phyloP scores from a whole-genome alignment of 1,140 invertebrate species.

The Liolophura sinensis region DNA sequence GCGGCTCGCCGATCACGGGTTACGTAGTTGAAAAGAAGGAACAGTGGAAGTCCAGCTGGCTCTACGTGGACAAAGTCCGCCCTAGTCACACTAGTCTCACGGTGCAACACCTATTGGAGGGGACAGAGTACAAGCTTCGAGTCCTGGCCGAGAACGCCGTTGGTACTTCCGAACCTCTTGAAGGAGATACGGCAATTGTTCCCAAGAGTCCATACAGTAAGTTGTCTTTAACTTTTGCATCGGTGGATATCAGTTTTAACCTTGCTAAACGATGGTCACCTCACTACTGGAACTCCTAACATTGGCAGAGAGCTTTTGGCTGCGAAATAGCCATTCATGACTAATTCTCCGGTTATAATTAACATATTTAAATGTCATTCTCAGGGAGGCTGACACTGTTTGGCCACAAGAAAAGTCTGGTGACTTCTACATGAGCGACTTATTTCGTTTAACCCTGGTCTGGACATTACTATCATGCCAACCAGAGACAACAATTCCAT shows the following conservation, averaged over 20 bases:
- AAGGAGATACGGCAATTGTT: constrained; percentile 75
- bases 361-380: too few species aligned
- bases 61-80: constrained; percentile 76
- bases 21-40: constrained; percentile 86
- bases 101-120: constrained; percentile 64
- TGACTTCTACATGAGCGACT: too few species aligned
- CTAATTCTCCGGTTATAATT: too few species aligned
- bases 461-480: too few species aligned
- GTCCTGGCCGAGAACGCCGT: constrained; percentile 53
- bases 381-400: too few species aligned
- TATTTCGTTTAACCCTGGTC: too few species aligned
- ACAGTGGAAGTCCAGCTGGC: constrained; percentile 73
- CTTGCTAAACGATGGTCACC: constrained; percentile 64
- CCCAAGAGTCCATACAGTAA: constrained; percentile 95
- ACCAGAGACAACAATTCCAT: too few species aligned
- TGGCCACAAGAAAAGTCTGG: too few species aligned
- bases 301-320: too few species aligned
- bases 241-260: constrained; percentile 91
- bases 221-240: constrained; percentile 90
- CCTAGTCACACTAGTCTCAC: constrained; percentile 3
- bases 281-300: too few species aligned
- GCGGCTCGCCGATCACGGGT: constrained; percentile 84
- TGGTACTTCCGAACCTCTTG: constrained; percentile 62
- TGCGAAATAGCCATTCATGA: too few species aligned
- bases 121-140: constrained; percentile 67